A percentile compares a stretch with the other conserved stretches of the same genome.
phyloP scores from a whole-genome alignment of 2,888 invertebrate genomes.

The Nemotelus pantherinus region DNA sequence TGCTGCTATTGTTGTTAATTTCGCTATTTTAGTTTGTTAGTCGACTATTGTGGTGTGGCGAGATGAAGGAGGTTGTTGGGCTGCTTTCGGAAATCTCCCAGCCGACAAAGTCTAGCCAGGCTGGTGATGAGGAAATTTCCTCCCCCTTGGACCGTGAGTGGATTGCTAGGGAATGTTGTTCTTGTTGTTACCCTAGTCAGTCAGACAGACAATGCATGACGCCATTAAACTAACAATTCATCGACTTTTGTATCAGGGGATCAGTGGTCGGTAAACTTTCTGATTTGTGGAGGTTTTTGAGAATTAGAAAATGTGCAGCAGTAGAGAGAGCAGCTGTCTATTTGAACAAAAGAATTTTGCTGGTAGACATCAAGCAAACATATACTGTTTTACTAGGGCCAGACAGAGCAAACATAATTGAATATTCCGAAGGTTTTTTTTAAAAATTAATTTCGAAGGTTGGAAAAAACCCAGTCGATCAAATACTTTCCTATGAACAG shows the following conservation, averaged over 20 bases:
- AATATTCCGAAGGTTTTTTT: no score
- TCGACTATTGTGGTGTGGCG: slow-evolving; percentile 14
- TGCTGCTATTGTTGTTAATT: slow-evolving; percentile 39
- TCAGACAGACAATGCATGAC: slow-evolving; percentile 18
- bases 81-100: slow-evolving; percentile 19
- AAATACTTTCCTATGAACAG: no score
- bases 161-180: no score
- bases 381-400: no score
- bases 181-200: slow-evolving; percentile 14
- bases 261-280: slow-evolving; percentile 10
- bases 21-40: slow-evolving; percentile 35
- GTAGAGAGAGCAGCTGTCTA: no score
- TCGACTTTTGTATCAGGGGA: background rate
- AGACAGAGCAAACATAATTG: no score
- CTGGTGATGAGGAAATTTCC: background rate
- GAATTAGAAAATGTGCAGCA: background rate
- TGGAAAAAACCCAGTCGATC: no score
- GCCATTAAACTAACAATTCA: background rate
- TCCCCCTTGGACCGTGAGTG: no score
- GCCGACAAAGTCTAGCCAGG: slow-evolving; percentile 7
- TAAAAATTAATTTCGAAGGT: no score
- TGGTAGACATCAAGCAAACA: background rate
- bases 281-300: background rate
- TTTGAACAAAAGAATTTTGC: background rate
- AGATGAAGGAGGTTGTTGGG: background rate